Conservation (phyloP, 2,113 vertebrate genomes). For the Channa argus region DNA sequence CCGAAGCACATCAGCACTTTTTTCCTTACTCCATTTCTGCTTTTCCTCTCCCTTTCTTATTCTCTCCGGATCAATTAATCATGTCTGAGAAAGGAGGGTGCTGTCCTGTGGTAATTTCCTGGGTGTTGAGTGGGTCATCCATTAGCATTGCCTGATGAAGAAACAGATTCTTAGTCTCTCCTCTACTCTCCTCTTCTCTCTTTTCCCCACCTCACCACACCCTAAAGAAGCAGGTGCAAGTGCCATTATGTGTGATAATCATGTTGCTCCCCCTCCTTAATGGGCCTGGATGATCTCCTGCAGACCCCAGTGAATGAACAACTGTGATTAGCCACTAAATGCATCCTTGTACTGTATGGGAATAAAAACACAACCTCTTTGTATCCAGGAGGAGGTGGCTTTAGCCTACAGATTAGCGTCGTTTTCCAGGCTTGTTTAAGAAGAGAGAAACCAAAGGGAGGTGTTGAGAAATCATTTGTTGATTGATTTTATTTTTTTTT, state of each 20-base stretch:
- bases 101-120: constrained; percentile 83
- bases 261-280: constrained; percentile 39
- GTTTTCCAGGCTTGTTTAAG: constrained; percentile 27
- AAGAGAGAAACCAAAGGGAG: constrained; percentile 40
- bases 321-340: constrained; percentile 52
- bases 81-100: constrained; percentile 71
- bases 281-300: constrained; percentile 55
- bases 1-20: constrained; percentile 72
- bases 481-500: constrained; percentile 41
- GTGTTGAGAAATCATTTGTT: constrained; percentile 62
- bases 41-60: constrained; percentile 45
- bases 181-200: constrained; percentile 12
- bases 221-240: constrained; percentile 53
- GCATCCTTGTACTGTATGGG: constrained; percentile 1
- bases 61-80: constrained; percentile 82
- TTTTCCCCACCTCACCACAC: neutral
- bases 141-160: constrained; percentile 77
- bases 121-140: constrained; percentile 78
- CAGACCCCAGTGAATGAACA: constrained; percentile 36
- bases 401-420: constrained; percentile 46
- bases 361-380: constrained; percentile 1
- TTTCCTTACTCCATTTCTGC: constrained; percentile 30
- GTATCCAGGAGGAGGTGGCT: constrained; percentile 17
- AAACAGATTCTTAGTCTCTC: constrained; percentile 48
- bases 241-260: constrained; percentile 56